Evolutionary conservation across 2,797 vertebrate genomes (phyloP).

Genomic region (Coracias cyanogaster): DNA sequence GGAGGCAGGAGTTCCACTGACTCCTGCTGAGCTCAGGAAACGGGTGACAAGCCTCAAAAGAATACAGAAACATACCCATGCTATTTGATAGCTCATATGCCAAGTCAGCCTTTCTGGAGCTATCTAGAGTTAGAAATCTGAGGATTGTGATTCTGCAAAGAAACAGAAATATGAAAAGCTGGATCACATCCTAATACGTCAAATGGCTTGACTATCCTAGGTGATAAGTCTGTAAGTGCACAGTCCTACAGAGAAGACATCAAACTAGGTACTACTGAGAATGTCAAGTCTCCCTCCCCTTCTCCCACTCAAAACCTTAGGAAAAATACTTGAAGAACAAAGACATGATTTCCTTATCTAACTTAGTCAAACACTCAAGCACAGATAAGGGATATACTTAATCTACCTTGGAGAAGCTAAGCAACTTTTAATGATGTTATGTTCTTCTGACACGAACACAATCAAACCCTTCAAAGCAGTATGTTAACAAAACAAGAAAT

Average conservation of each 20-base stretch:
- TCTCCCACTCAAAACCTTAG: neutral
- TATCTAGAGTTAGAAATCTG: neutral
- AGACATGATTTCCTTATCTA: neutral
- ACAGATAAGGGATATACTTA: neutral
- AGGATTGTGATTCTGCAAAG: neutral
- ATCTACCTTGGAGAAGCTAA: neutral
- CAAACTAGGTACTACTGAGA: neutral
- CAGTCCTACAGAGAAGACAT: neutral
- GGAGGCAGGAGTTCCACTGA: neutral
- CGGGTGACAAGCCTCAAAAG: neutral
- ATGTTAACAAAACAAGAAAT: neutral
- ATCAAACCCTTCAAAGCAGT: neutral
- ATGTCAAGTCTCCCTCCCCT: neutral
- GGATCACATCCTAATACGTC: neutral
- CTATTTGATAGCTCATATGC: neutral
- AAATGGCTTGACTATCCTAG: neutral
- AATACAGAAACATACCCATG: fast-evolving
- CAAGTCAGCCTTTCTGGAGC: neutral
- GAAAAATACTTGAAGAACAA: neutral
- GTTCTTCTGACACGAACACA: neutral
- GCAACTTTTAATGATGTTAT: neutral
- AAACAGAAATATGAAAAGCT: neutral
- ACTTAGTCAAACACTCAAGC: neutral
- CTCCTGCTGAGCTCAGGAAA: neutral
- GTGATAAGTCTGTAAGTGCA: neutral